These are phyloP conservation scores for Naja naja DNA, from an alignment of 2,113 vertebrate genomes.

Conservation along the genomic window DNA sequence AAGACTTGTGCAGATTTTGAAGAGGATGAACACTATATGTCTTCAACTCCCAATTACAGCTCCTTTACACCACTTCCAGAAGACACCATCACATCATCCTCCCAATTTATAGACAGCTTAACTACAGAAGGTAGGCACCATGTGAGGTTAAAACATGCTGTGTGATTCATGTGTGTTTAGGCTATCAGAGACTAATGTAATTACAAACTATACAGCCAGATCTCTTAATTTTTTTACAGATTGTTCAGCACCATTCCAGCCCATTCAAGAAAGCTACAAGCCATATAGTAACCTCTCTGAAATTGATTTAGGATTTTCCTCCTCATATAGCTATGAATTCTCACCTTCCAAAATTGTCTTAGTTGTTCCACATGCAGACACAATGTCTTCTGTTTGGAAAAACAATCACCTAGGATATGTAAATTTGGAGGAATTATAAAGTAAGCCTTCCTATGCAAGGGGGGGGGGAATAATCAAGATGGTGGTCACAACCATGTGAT, in stretches of 20 bases:
- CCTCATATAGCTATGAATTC: not conserved
- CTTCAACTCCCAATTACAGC: constrained; percentile 46
- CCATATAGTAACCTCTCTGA: not conserved
- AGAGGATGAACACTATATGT: constrained; percentile 59
- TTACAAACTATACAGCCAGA: not conserved
- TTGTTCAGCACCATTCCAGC: not conserved
- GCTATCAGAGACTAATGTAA: not conserved
- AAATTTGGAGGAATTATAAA: not conserved
- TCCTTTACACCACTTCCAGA: not conserved
- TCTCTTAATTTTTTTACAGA: not conserved
- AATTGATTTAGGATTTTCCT: not conserved
- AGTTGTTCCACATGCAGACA: not conserved
- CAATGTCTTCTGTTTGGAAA: not conserved
- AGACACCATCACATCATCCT: constrained; percentile 56
- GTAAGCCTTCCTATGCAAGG: not conserved
- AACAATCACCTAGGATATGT: not conserved
- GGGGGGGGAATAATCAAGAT: not conserved
- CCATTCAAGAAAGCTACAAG: not conserved
- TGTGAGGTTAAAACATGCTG: not conserved
- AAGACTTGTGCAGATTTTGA: constrained; percentile 80
- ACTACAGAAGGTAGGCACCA: constrained; percentile 79
- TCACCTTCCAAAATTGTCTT: not conserved
- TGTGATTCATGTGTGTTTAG: not conserved
- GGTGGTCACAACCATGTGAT: not conserved
- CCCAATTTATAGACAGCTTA: constrained; percentile 62